These are phyloP conservation scores for Phengaris arion DNA, from an alignment of 2,888 invertebrate species.

Conservation along the genomic window DNA sequence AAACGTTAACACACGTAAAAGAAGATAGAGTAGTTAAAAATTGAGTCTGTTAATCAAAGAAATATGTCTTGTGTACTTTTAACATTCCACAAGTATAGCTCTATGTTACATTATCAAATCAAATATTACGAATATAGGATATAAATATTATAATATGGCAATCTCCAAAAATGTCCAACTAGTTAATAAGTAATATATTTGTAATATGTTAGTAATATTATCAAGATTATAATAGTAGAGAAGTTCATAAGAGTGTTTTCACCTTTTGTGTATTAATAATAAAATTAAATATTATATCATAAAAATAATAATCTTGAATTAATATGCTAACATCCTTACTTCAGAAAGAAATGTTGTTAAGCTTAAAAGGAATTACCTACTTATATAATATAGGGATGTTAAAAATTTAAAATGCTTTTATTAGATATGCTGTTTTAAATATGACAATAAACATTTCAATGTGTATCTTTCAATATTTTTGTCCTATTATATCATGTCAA, in stretches of 20 bases:
- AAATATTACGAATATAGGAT: conserved; percentile 2
- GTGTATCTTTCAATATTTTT: conserved; percentile 33
- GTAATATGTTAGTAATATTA: conserved; percentile 11
- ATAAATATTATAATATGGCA: neutral
- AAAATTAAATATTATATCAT: neutral
- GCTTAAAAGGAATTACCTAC: neutral
- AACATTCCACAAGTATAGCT: conserved; percentile 11
- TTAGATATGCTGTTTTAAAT: conserved; percentile 32
- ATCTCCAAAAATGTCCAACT: neutral
- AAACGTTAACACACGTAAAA: neutral
- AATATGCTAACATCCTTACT: conserved; percentile 14
- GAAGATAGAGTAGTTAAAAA: conserved; percentile 5
- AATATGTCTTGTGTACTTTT: conserved; percentile 23
- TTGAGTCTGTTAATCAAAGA: neutral
- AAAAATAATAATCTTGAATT: neutral
- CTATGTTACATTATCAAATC: neutral
- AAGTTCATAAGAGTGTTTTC: too few species aligned
- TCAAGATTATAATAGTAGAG: neutral
- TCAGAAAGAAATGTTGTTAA: neutral
- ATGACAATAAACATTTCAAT: conserved; percentile 42
- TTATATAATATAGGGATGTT: conserved; percentile 31
- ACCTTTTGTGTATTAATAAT: too few species aligned
- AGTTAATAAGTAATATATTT: neutral
- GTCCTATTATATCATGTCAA: conserved; percentile 51
- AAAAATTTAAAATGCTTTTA: conserved; percentile 27